phyloP scores from a whole-genome alignment of 2,888 invertebrate genomes.

The Camptogramma bilineatum region DNA sequence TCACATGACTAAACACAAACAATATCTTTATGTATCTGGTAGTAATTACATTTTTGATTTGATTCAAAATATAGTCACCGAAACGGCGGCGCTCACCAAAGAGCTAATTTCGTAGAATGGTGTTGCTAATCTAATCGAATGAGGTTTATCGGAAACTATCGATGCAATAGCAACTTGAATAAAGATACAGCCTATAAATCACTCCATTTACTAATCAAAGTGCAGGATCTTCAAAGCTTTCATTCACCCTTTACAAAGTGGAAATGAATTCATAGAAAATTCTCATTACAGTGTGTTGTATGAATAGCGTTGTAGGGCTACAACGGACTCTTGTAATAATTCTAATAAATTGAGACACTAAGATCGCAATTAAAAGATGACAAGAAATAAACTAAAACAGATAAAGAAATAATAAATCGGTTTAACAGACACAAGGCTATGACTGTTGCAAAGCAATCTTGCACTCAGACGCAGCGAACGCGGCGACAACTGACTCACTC shows the following conservation, averaged over 20 bases:
- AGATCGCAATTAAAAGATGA: neutral
- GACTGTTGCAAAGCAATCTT: slow-evolving; percentile 41
- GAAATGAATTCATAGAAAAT: too few relatives aligned
- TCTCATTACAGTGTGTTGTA: too few relatives aligned
- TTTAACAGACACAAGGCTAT: slow-evolving; percentile 20
- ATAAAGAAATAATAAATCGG: slow-evolving; percentile 1
- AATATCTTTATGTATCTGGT: slow-evolving; percentile 2
- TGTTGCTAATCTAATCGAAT: slow-evolving; percentile 50
- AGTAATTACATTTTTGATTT: slow-evolving; percentile 16
- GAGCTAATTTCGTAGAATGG: slow-evolving; percentile 40
- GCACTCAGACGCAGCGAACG: slow-evolving; percentile 28
- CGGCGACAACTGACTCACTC: slow-evolving; percentile 34
- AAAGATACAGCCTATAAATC: slow-evolving; percentile 30
- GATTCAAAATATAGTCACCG: slow-evolving; percentile 28
- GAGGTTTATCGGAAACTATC: slow-evolving; percentile 43
- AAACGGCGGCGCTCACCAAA: slow-evolving; percentile 34
- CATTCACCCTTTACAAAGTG: too few relatives aligned
- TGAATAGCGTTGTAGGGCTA: too few relatives aligned
- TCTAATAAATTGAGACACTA: neutral
- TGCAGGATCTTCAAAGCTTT: neutral
- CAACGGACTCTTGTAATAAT: too few relatives aligned
- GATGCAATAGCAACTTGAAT: slow-evolving; percentile 37
- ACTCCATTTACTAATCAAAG: slow-evolving; percentile 24
- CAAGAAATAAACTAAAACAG: neutral
- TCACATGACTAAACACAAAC: slow-evolving; percentile 21